Evolutionary conservation across 2,888 invertebrate species (phyloP).

Genomic region (Ormyrus labotus): DNA sequence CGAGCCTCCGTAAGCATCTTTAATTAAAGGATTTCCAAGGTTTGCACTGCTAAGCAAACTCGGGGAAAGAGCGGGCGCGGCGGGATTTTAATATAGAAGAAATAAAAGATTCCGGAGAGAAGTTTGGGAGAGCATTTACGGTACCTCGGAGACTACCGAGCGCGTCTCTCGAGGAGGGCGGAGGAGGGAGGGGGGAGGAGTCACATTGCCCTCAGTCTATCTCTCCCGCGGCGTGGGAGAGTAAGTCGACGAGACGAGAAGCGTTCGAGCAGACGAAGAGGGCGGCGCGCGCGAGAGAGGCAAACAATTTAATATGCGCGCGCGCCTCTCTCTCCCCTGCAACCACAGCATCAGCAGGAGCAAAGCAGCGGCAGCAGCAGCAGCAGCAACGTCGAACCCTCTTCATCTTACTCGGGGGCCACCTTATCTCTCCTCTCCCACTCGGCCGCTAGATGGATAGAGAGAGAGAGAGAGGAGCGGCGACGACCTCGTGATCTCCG

Average conservation of each 20-base stretch:
- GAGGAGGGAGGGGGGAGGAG: neutral
- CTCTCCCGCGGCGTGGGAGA: neutral
- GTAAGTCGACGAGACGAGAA: neutral
- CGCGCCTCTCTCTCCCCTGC: neutral
- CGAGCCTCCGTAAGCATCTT: too few species aligned
- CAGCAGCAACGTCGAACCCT: conserved; percentile 34
- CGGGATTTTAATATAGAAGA: conserved; percentile 5
- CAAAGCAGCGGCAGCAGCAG: neutral
- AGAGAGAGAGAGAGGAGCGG: neutral
- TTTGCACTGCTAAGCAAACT: too few species aligned
- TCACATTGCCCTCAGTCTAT: neutral
- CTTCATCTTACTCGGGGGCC: conserved; percentile 23
- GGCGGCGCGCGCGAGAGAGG: neutral
- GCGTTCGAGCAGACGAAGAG: neutral
- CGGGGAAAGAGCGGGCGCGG: too few species aligned
- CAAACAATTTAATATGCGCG: conserved; percentile 45
- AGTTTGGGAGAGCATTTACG: conserved; percentile 2
- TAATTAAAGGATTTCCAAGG: too few species aligned
- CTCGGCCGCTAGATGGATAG: conserved; percentile 1
- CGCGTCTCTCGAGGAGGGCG: neutral
- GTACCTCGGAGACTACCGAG: neutral
- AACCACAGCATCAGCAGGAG: neutral
- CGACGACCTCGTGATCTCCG: conserved; percentile 12
- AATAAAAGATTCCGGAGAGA: conserved; percentile 5
- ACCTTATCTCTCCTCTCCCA: conserved; percentile 32